Conservation (phyloP, 2,888 invertebrate species). For the Ormyrus thymus region DNA sequence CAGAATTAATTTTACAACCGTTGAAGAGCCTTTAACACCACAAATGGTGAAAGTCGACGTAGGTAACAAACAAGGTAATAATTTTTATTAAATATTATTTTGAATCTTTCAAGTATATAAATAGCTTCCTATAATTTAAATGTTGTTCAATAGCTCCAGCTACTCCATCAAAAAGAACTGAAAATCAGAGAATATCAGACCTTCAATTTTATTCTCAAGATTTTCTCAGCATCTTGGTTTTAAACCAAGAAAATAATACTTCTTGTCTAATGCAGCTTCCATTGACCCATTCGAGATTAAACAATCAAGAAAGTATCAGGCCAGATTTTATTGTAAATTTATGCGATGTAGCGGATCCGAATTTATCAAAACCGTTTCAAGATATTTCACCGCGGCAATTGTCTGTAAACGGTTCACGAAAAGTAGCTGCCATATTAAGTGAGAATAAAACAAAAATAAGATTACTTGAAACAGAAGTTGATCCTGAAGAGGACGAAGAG, state of each 20-base stretch:
- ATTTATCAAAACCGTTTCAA: slow-evolving; percentile 68
- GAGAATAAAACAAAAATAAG: slow-evolving; percentile 87
- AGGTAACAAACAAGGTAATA: slow-evolving; percentile 66
- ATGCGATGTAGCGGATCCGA: slow-evolving; percentile 64
- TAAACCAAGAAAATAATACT: slow-evolving; percentile 66
- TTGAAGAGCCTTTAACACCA: slow-evolving; percentile 58
- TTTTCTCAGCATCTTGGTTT: slow-evolving; percentile 81
- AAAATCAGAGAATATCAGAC: slow-evolving; percentile 78
- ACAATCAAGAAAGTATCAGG: slow-evolving; percentile 57
- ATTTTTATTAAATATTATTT: not conserved
- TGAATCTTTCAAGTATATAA: not conserved
- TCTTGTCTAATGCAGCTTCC: slow-evolving; percentile 69
- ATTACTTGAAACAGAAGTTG: slow-evolving; percentile 94
- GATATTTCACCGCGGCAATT: slow-evolving; percentile 77
- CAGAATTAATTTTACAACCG: slow-evolving; percentile 59
- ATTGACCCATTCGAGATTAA: slow-evolving; percentile 59
- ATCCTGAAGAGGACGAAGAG: slow-evolving; percentile 93
- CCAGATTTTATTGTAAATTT: slow-evolving; percentile 59
- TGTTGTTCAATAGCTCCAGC: slow-evolving; percentile 53
- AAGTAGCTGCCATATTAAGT: slow-evolving; percentile 90
- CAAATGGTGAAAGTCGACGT: slow-evolving; percentile 63
- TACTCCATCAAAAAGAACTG: slow-evolving; percentile 60
- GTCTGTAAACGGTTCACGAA: slow-evolving; percentile 89
- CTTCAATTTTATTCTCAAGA: slow-evolving; percentile 86
- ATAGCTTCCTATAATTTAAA: not conserved